Evolutionary conservation across 2,113 vertebrate species (phyloP).

Genomic region (Etheostoma spectabile): DNA sequence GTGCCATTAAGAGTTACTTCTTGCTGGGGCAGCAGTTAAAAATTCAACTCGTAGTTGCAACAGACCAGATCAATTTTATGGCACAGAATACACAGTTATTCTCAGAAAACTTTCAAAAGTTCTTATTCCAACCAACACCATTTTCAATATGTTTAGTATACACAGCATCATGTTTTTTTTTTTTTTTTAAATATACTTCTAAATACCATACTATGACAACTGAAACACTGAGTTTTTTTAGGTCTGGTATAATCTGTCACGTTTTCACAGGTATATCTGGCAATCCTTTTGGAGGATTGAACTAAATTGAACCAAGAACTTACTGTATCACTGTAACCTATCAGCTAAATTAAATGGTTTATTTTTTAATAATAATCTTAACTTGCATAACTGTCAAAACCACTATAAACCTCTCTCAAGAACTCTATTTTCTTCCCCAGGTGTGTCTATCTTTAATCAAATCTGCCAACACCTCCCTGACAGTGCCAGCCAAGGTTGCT

Average conservation of each 20-base stretch:
- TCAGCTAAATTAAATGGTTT: background rate
- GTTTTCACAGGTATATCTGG: too few relatives aligned
- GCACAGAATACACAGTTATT: conserved; percentile 94
- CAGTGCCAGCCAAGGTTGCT: background rate
- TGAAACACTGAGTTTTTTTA: too few relatives aligned
- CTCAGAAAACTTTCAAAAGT: conserved; percentile 93
- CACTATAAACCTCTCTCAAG: background rate
- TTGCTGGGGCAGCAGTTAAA: conserved; percentile 87
- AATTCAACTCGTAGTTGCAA: conserved; percentile 90
- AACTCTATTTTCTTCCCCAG: background rate
- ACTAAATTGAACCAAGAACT: background rate
- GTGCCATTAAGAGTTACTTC: conserved; percentile 91
- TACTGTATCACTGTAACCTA: background rate
- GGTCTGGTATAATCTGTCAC: too few relatives aligned
- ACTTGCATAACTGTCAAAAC: background rate
- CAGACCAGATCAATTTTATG: conserved; percentile 92
- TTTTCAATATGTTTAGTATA: conserved; percentile 90
- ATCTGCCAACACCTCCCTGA: background rate
- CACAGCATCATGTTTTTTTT: conserved; percentile 83
- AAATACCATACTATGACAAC: conserved; percentile 89
- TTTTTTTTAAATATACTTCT: conserved; percentile 81
- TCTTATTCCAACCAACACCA: conserved; percentile 94
- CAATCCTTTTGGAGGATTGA: background rate
- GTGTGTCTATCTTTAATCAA: conserved; percentile 10
- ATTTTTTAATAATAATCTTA: background rate